Conservation (phyloP, 1,140 invertebrate genomes). For the Heliconius nattereri region DNA sequence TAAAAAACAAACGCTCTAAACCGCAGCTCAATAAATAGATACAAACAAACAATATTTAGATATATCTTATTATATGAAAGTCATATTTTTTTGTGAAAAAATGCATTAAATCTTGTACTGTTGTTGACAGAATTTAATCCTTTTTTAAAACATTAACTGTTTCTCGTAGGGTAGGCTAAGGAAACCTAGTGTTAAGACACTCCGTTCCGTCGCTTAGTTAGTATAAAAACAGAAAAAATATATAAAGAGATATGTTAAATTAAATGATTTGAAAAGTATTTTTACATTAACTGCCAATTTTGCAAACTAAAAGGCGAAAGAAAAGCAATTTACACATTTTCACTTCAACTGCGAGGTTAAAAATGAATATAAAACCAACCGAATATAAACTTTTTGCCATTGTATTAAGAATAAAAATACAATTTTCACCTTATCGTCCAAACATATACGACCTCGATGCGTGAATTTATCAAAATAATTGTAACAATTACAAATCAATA, state of each 20-base stretch:
- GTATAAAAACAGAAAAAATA: too few species aligned
- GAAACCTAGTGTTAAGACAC: too few species aligned
- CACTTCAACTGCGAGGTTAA: slow-evolving; percentile 20
- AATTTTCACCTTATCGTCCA: slow-evolving; percentile 31
- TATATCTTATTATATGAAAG: too few species aligned
- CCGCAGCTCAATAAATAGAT: background rate
- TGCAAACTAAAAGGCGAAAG: background rate
- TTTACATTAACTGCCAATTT: background rate
- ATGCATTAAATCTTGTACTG: too few species aligned
- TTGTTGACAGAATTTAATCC: too few species aligned
- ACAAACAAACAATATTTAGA: too few species aligned
- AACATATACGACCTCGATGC: slow-evolving; percentile 45
- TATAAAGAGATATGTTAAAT: too few species aligned
- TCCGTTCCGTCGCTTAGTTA: too few species aligned
- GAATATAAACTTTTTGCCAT: background rate
- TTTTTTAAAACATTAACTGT: too few species aligned
- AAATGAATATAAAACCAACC: slow-evolving; percentile 9
- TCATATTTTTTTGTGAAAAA: too few species aligned
- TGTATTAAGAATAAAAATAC: background rate
- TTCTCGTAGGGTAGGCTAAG: too few species aligned
- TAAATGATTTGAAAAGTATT: too few species aligned
- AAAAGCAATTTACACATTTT: background rate
- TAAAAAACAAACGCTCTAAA: background rate
- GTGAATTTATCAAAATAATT: slow-evolving; percentile 49
- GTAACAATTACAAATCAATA: slow-evolving; percentile 46